phyloP scores from a whole-genome alignment of 2,797 vertebrate species.

The Lophotriccus pileatus region DNA sequence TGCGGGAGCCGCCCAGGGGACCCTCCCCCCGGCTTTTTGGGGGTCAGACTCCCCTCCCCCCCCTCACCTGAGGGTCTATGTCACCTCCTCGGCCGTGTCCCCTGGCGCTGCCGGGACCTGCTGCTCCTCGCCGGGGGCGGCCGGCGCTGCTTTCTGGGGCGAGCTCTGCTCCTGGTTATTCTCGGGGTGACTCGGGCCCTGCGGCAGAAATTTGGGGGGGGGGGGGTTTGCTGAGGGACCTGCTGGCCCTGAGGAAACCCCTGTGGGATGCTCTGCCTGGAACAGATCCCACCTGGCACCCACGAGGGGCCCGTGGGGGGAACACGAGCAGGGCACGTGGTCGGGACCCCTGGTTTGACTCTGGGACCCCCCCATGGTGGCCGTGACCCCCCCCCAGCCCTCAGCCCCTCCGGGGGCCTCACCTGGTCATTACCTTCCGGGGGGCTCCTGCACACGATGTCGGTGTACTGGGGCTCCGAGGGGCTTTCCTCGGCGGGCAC shows the following conservation, averaged over 20 bases:
- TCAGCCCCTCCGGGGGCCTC: not conserved
- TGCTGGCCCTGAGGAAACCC: rapidly evolving
- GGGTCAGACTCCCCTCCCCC: not conserved
- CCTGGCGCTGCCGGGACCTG: not conserved
- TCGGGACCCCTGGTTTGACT: not conserved
- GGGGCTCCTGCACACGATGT: slow-evolving; percentile 2
- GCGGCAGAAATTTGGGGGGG: not conserved
- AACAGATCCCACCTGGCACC: not conserved
- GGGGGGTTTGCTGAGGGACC: not conserved
- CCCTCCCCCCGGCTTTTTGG: not conserved
- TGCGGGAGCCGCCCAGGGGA: no score
- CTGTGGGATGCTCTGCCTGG: not conserved
- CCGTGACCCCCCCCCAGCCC: no score
- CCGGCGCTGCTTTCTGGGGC: not conserved
- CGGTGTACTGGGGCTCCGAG: not conserved
- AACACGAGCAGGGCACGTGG: no score
- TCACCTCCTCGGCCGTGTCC: not conserved
- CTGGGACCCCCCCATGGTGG: no score
- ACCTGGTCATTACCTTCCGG: slow-evolving; percentile 45
- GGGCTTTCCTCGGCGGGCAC: not conserved
- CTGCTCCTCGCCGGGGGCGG: not conserved
- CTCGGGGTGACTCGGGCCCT: not conserved
- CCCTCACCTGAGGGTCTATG: not conserved
- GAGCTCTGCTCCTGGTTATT: not conserved
- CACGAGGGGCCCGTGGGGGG: no score